Evolutionary conservation across 1,140 invertebrate genomes (phyloP).

Genomic region (Drosophila kepulauana): DNA sequence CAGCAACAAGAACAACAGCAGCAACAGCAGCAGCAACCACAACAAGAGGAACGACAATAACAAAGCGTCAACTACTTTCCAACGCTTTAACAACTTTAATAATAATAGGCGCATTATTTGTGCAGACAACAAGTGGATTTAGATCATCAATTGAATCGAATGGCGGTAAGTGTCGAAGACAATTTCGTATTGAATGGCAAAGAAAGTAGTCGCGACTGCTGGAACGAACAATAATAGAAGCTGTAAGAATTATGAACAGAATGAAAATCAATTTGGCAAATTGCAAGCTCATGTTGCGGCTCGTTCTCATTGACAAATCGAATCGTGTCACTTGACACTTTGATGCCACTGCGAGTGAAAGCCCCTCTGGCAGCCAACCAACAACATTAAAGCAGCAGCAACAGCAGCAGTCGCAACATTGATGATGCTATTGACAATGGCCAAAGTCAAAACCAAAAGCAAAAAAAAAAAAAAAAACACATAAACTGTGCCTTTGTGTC

Average conservation of each 20-base stretch:
- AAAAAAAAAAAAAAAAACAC: constrained; percentile 25
- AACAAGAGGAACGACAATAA: constrained; percentile 38
- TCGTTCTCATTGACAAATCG: constrained; percentile 62
- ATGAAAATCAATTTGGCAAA: constrained; percentile 80
- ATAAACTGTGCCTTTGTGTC: constrained; percentile 80
- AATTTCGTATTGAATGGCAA: constrained; percentile 59
- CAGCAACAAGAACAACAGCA: constrained; percentile 27
- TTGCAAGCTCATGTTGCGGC: constrained; percentile 74
- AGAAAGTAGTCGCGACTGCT: constrained; percentile 38
- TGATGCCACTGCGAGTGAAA: constrained; percentile 48
- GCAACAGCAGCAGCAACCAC: constrained; percentile 31
- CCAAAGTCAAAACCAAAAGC: constrained; percentile 38
- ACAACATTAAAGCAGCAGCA: constrained; percentile 9
- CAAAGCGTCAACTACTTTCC: constrained; percentile 72
- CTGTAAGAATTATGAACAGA: constrained; percentile 37
- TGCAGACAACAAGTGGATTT: constrained; percentile 84
- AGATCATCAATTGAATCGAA: constrained; percentile 83
- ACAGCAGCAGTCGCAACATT: constrained; percentile 16
- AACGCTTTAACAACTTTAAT: constrained; percentile 81
- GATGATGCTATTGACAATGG: constrained; percentile 64
- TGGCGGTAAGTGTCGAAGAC: constrained; percentile 75
- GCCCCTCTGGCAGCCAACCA: constrained; percentile 16
- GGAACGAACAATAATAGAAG: constrained; percentile 8
- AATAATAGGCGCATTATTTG: constrained; percentile 82
- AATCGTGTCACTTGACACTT: constrained; percentile 72